Evolutionary conservation across 2,113 vertebrate species (phyloP), one percentile per base, ranked within the genome.

Genomic region (Caloenas nicobarica): DNA sequence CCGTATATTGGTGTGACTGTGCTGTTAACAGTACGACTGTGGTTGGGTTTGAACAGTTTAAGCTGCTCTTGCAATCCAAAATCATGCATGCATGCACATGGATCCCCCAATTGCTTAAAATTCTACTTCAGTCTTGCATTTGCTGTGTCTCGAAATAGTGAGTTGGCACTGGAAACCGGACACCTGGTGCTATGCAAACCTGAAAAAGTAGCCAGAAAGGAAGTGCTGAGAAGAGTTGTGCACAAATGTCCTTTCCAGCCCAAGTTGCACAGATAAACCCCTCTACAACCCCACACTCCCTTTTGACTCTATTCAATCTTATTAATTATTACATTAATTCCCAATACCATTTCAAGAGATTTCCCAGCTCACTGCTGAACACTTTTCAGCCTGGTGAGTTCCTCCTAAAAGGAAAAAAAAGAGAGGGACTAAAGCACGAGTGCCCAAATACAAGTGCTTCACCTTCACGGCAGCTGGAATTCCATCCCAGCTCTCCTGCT

Each of bases 1-100:
- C 5, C 7, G 3, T 51, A 2, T 38, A 6, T 51, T 21, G 19
- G n/a, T n/a, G 3, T 70, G 38, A 54, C 22, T 11, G 0, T 61
- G 15, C 25, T 48, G 3, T 25, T 46, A 73, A 56, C 13, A 60
- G 31, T 54, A 70, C 19, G 31, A 2, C 58, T 61, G 40, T 64
- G 62, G 21, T 29, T 71, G 50, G 76, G 68, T 79, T 86, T 36
- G n/a, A 91, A 51, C 62, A 69, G 26, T n/a, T 84, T 53, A 44
- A 65, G 40, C 50, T 28, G 44, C 21, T 83, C 11, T 76, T 22
- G 10, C 13, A 4, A 16, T 61, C 44, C 34, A 16, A 33, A 65
- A 73, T 9, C 11, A 5, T 42, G 8, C 31, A 5, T 44, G 31
- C 36, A 2, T 19, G 18, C 4, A 8, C 33, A 4, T 16, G 42